Evolutionary conservation across 2,113 vertebrate species (phyloP).

Genomic region (Spea multiplicata): DNA sequence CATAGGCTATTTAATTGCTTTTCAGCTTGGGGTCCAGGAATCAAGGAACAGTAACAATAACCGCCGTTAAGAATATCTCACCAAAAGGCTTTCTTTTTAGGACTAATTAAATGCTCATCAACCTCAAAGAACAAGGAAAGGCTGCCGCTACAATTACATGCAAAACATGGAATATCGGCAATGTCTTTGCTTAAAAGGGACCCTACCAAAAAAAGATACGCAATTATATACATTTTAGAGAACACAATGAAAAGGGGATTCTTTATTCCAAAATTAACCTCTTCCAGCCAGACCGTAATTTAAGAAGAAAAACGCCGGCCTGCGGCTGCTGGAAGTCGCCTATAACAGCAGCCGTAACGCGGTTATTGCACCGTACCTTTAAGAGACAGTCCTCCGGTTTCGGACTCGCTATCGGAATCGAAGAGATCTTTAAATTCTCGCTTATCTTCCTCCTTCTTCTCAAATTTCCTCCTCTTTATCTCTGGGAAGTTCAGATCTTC

Average conservation of each 20-base stretch:
- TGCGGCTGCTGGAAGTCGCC: not conserved
- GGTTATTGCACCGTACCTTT: constrained; percentile 64
- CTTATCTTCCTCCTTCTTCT: constrained; percentile 80
- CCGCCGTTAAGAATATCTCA: constrained; percentile 11
- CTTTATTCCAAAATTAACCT: no score
- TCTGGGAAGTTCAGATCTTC: constrained; percentile 91
- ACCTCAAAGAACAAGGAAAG: constrained; percentile 17
- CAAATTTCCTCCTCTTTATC: constrained; percentile 79
- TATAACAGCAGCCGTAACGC: not conserved
- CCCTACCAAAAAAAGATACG: not conserved
- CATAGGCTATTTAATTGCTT: constrained; percentile 24
- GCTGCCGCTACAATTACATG: constrained; percentile 24
- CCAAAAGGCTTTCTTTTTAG: constrained; percentile 19
- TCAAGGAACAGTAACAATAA: constrained; percentile 1
- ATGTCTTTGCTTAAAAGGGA: not conserved
- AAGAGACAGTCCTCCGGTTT: constrained; percentile 63
- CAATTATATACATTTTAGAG: no score
- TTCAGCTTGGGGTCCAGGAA: constrained; percentile 18
- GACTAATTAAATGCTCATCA: constrained; percentile 43
- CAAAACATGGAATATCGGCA: constrained; percentile 7
- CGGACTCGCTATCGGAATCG: constrained; percentile 77
- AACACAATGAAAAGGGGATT: no score
- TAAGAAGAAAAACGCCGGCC: not conserved
- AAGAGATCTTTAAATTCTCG: constrained; percentile 89
- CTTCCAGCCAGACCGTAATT: not conserved